A percentile compares a stretch with the other conserved stretches of the same genome.
Evolutionary conservation across 2,113 vertebrate species (phyloP).

Genomic region (Semnornis frantzii): DNA sequence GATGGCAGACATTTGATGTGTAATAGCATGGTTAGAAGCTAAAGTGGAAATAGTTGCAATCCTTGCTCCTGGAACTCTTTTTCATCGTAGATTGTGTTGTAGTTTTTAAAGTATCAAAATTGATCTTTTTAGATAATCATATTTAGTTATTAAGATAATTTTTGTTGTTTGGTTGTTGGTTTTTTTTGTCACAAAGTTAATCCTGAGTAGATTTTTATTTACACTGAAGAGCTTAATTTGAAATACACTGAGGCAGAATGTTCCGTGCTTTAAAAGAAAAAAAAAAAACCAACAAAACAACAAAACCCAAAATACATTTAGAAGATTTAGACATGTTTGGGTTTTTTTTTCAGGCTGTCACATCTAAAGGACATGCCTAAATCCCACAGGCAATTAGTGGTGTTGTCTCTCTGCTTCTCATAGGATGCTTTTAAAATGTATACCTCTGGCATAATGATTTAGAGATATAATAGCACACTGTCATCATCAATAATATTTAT

Average conservation of each 20-base stretch:
- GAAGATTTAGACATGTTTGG: not conserved
- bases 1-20: not conserved
- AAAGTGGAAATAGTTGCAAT: not conserved
- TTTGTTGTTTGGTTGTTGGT: not conserved
- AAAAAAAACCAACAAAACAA: not conserved
- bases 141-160: not conserved
- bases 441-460: slow-evolving; percentile 31
- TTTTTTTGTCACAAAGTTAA: slow-evolving; percentile 12
- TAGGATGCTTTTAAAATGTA: slow-evolving; percentile 17
- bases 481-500: slow-evolving; percentile 60
- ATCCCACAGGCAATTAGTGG: slow-evolving; percentile 42
- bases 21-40: not conserved
- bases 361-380: not conserved
- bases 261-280: not conserved
- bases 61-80: not conserved
- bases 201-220: slow-evolving; percentile 18
- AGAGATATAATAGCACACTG: slow-evolving; percentile 14
- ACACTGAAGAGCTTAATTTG: not conserved
- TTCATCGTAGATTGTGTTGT: not conserved
- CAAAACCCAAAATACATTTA: not conserved
- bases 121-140: not conserved
- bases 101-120: not conserved
- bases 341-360: slow-evolving; percentile 1
- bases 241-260: slow-evolving; percentile 5
- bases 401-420: slow-evolving; percentile 27